phyloP scores from a whole-genome alignment of 1,140 invertebrate species.

The Brachionus calyciflorus region DNA sequence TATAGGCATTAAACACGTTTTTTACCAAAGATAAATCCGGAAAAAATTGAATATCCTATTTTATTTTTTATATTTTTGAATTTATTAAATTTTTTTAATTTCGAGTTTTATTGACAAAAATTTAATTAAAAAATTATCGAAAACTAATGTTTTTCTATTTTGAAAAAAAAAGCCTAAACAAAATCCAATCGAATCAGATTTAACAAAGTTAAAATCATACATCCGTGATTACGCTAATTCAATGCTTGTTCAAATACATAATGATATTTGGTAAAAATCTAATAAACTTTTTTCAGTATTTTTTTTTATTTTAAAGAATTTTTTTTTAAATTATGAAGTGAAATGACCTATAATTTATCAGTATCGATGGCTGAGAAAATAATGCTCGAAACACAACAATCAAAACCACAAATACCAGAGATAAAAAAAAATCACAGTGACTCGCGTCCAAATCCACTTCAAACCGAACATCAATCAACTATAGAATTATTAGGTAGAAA shows the following conservation, averaged over 20 bases:
- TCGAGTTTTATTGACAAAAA: too few relatives aligned
- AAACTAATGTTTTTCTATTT: too few relatives aligned
- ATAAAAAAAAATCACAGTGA: background rate
- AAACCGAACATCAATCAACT: background rate
- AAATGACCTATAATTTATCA: constrained; percentile 32
- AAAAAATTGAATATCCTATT: too few relatives aligned
- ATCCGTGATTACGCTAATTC: constrained; percentile 21
- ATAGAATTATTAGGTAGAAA: background rate
- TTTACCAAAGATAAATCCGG: too few relatives aligned
- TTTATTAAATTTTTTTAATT: too few relatives aligned
- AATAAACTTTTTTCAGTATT: background rate
- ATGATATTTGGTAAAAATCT: constrained; percentile 20
- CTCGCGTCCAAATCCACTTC: background rate
- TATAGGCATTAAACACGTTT: too few relatives aligned
- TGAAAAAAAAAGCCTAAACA: background rate
- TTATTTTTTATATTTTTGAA: too few relatives aligned
- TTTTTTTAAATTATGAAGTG: background rate
- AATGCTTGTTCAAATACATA: constrained; percentile 35
- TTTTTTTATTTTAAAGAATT: background rate
- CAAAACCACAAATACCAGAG: background rate
- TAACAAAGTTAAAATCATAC: background rate
- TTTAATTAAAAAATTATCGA: too few relatives aligned
- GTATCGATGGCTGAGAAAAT: constrained; percentile 21
- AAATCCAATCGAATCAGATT: background rate
- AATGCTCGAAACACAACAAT: background rate